These are phyloP conservation scores for Metridium senile DNA, from an alignment of 92 coral and sea anemone species.

Conservation along the genomic window DNA sequence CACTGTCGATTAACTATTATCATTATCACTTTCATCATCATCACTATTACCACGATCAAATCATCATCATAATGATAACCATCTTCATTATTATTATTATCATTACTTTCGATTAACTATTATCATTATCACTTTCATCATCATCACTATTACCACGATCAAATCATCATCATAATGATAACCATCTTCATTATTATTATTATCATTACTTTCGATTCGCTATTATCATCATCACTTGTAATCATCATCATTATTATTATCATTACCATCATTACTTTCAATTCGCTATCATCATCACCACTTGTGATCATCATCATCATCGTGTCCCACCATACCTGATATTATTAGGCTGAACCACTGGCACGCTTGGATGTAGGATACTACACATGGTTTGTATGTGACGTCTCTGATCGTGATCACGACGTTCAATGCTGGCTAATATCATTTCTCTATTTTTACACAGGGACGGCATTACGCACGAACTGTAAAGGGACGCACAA, in stretches of 20 bases:
- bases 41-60: neutral
- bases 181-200: neutral
- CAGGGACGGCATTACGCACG: constrained; percentile 84
- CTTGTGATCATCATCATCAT: neutral
- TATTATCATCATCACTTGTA: neutral
- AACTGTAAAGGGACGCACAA: too few species aligned
- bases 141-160: neutral
- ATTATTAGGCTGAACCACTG: constrained; percentile 51
- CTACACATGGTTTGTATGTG: constrained; percentile 90
- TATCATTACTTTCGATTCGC: neutral
- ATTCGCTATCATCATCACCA: neutral
- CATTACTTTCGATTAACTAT: neutral
- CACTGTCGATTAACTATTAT: neutral
- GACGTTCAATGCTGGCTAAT: constrained; percentile 80
- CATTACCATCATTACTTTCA: too few species aligned
- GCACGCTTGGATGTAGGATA: constrained; percentile 84
- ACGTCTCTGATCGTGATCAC: constrained; percentile 64
- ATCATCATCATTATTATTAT: constrained; percentile 1
- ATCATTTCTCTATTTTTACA: constrained; percentile 89
- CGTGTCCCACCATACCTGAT: constrained; percentile 63
- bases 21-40: too few species aligned
- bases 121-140: too few species aligned
- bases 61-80: neutral
- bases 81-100: neutral
- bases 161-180: neutral